Conservation (phyloP, 2,888 invertebrate species). For the Pollenia amentaria region DNA sequence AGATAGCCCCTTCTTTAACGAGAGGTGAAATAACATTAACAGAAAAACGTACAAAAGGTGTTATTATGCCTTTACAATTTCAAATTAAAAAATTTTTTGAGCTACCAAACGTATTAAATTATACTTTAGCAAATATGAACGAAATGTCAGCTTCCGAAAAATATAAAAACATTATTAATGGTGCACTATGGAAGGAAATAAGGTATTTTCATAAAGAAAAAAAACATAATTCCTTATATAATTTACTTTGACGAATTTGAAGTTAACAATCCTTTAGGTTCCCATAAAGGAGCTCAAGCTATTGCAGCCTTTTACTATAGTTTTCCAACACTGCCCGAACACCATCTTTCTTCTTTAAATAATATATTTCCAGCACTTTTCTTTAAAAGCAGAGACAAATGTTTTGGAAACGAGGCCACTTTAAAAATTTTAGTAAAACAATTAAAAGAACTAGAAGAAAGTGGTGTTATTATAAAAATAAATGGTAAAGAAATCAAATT, state of each 20-base stretch:
- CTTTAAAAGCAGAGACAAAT: constrained; percentile 26
- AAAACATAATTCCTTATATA: constrained; percentile 36
- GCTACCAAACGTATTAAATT: not conserved
- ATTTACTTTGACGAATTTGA: constrained; percentile 36
- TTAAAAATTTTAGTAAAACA: constrained; percentile 23
- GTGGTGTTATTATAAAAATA: not conserved
- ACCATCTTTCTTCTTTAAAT: no score
- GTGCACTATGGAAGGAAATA: constrained; percentile 32
- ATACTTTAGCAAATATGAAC: constrained; percentile 10
- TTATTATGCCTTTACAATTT: no score
- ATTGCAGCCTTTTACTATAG: constrained; percentile 35
- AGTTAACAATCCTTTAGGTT: constrained; percentile 26
- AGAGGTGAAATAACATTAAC: no score
- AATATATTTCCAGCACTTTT: constrained; percentile 33
- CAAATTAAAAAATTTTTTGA: not conserved
- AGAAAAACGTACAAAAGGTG: no score
- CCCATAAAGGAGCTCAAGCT: constrained; percentile 33
- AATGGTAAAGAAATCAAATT: constrained; percentile 1
- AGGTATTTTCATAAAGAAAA: not conserved
- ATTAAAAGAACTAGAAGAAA: constrained; percentile 36
- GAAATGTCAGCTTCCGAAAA: not conserved
- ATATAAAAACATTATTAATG: constrained; percentile 6
- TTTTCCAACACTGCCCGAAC: constrained; percentile 11
- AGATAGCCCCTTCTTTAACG: not conserved
- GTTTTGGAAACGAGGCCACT: constrained; percentile 27